A percentile compares a stretch with the other conserved stretches of the same genome.
Evolutionary conservation across 2,113 vertebrate species (phyloP).

Genomic region (Rhynchomys soricoides): DNA sequence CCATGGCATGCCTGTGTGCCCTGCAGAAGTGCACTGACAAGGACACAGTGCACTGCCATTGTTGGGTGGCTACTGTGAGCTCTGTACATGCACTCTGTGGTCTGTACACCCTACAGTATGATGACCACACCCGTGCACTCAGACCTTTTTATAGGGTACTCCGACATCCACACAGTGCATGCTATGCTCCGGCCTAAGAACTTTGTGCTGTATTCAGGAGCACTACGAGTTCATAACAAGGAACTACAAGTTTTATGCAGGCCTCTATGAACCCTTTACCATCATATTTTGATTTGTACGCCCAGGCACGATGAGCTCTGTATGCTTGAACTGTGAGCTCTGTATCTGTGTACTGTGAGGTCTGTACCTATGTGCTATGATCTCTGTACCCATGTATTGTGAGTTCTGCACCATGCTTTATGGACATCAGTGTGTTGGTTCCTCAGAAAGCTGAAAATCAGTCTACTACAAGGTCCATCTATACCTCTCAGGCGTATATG

Average conservation of each 20-base stretch:
- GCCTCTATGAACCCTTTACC: neutral
- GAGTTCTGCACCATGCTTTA: neutral
- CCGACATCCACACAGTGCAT: neutral
- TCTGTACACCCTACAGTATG: neutral
- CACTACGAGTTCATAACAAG: neutral
- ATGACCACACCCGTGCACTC: no score
- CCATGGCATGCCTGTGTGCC: neutral
- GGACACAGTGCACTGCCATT: neutral
- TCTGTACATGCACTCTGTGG: neutral
- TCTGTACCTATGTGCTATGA: neutral
- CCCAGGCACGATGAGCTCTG: neutral
- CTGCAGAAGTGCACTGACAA: neutral
- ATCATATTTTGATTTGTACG: neutral
- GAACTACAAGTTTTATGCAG: neutral
- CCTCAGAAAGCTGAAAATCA: neutral
- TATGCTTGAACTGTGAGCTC: neutral
- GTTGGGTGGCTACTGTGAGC: neutral
- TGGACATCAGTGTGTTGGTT: neutral
- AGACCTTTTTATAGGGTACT: neutral
- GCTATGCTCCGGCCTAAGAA: rapidly evolving
- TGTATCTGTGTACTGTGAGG: neutral
- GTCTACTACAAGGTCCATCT: neutral
- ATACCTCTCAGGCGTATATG: neutral
- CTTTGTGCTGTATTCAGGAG: neutral
- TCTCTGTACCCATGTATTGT: neutral